Base-by-base conservation (phyloP, 2,113 vertebrate species). In the Salvelinus namaycush region DNA sequence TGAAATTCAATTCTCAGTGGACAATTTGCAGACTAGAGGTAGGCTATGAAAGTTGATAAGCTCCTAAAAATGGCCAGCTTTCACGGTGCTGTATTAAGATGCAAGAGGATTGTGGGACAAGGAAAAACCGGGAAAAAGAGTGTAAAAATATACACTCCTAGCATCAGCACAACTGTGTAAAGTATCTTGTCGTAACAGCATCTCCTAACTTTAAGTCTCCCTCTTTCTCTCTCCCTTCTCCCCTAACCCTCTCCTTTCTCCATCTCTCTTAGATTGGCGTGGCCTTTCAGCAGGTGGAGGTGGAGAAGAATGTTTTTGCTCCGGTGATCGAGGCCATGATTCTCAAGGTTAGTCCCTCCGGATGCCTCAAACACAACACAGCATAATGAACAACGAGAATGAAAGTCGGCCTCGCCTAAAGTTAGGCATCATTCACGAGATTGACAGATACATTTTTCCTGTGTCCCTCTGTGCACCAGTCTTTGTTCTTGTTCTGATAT, bases 311-410 rank as follows among this genome's bases (percentile, higher is more conserved):
- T 3, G 90, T 98, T 72, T 98, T 96, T 22, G 95, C 95, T 0
- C 96, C 97, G 0, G 94, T 95, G n/a, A 89, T 98, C 1, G 97
- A 99, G 90, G 94, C 96, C 87, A 98, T 99, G 97, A 94, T 99
- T 86, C 85, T 99, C 67, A 99, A 99, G 97, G 97, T 99, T 87
- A 85, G 86, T 44, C n/a, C 8, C 39, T 65, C 12, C 16, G 9
- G 39, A 44, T 44, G 59, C 18, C n/a, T n/a, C 16, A 62, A 62
- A n/a, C n/a, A 62, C 6, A 11, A 62, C 7, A 20, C n/a, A 14
- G 49, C 14, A 14, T 18, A 54, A 18, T 54, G 51, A 54, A 18
- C 13, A 54, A 18, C 18, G 16, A 14, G 16, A 16, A 54, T 16
- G 5, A 54, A 16, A 54, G 13, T 5, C 9, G 20, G 20, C n/a